Conservation (phyloP, 2,888 invertebrate genomes). For the Meta bourneti region DNA sequence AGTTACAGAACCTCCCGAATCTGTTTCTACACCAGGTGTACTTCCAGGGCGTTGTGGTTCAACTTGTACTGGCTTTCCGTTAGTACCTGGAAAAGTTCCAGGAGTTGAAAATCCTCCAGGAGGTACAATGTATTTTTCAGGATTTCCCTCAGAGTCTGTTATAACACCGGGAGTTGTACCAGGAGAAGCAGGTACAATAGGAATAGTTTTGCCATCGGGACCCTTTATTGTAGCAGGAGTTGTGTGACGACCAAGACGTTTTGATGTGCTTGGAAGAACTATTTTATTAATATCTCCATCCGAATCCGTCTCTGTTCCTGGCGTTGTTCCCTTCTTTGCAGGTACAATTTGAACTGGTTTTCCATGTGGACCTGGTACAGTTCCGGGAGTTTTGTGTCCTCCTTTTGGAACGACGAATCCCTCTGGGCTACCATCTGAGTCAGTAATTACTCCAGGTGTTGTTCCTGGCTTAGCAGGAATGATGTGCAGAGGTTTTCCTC, state of each 20-base stretch:
- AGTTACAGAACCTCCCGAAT: neutral
- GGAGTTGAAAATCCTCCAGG: neutral
- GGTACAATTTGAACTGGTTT: slow-evolving; percentile 12
- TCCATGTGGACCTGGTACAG: slow-evolving; percentile 15
- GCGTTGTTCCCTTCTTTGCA: slow-evolving; percentile 2
- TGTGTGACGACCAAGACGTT: neutral
- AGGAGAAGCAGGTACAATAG: slow-evolving; percentile 1
- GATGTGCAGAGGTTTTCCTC: too few species aligned
- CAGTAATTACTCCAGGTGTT: neutral
- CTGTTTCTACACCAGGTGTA: neutral
- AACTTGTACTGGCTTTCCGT: slow-evolving; percentile 4
- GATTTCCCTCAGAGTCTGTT: slow-evolving; percentile 5
- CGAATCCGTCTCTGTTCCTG: neutral
- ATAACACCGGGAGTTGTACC: slow-evolving; percentile 24
- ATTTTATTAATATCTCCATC: neutral
- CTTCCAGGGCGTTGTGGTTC: slow-evolving; percentile 2
- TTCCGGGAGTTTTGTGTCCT: neutral
- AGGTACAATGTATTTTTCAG: neutral
- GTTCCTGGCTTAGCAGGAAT: neutral
- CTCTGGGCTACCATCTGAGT: neutral
- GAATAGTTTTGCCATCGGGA: slow-evolving; percentile 6
- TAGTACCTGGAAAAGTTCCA: slow-evolving; percentile 4
- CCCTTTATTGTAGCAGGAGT: slow-evolving; percentile 14
- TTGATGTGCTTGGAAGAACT: neutral
- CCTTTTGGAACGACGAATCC: neutral